Evolutionary conservation across 2,113 vertebrate species (phyloP), one percentile per base, ranked within the genome.

Genomic region (Motacilla alba): DNA sequence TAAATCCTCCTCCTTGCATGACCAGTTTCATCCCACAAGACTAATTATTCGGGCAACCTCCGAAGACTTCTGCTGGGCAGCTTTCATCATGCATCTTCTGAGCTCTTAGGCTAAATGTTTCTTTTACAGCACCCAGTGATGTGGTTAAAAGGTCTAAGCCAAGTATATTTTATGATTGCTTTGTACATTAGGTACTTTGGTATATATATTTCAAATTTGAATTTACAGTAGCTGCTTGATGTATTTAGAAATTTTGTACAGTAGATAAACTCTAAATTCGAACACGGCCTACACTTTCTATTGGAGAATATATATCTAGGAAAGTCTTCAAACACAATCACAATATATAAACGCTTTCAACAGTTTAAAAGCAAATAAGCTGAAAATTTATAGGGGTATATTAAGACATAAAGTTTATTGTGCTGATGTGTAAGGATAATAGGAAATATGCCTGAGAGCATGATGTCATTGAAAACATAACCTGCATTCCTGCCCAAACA

Each of bases 21-120:
- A 86, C 75, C 83, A 76, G 39, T 90, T 97, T 88, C 68, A 93
- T 77, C 86, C 64, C 83, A 80, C 60, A 88, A 88, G 33, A 53
- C 88, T 89, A 89, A 96, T 96, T 95, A 92, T 62, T 82, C 50
- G 92, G 49, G 52, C 64, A 89, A 50, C 31, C 77, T 89, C 84
- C 72, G 76, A 94, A 86, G 89, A 49, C 66, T 94, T 93, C 84
- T 80, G 8, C 6, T 82, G 76, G 63, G 76, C 77, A 93, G 83
- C 58, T 87, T 89, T 94, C 39, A 33, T 79, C 47, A 86, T 20
- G 46, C 53, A 91, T 89, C 86, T 90, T 81, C 52, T 44, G 60
- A 83, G 58, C 37, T 90, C 35, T 89, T 74, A 90, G 60, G 78
- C 72, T 89, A 94, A 89, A 78, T 62, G 72, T 83, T 97, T 93